These are phyloP conservation scores for Heliconius himera DNA, from an alignment of 1,140 invertebrate genomes.

Conservation along the genomic window DNA sequence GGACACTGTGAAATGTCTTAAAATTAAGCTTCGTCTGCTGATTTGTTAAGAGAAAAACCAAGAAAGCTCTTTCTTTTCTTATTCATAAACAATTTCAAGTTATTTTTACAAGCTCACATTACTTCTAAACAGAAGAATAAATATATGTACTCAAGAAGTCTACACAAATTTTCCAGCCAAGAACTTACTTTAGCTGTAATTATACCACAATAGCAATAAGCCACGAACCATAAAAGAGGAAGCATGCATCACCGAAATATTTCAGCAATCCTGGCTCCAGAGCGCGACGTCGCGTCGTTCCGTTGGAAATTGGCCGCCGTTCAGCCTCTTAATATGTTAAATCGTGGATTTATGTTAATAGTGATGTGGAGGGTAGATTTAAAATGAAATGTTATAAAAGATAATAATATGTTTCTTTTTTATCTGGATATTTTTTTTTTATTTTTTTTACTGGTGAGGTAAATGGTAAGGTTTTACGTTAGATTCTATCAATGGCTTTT, in stretches of 20 bases:
- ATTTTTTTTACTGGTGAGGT: no score
- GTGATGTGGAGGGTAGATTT: conserved; percentile 34
- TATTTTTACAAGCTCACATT: no score
- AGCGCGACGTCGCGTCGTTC: conserved; percentile 48
- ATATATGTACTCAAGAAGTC: neutral
- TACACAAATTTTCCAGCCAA: neutral
- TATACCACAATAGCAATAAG: conserved; percentile 12
- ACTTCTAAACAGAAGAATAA: neutral
- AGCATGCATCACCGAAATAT: conserved; percentile 41
- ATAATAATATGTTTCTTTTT: neutral
- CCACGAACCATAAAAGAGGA: conserved; percentile 20
- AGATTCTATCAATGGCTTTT: no score
- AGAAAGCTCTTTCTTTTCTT: no score
- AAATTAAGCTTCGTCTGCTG: no score
- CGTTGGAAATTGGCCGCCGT: conserved; percentile 64
- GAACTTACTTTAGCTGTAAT: neutral
- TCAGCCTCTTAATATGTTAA: conserved; percentile 62
- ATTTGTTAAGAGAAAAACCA: no score
- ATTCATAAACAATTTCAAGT: no score
- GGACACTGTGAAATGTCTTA: no score
- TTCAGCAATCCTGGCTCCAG: conserved; percentile 61
- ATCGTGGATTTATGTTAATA: conserved; percentile 48
- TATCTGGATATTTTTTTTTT: neutral
- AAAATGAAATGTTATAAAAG: neutral
- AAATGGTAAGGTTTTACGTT: no score